Conservation (phyloP, 2,888 invertebrate species). For the Catocala sponsa region DNA sequence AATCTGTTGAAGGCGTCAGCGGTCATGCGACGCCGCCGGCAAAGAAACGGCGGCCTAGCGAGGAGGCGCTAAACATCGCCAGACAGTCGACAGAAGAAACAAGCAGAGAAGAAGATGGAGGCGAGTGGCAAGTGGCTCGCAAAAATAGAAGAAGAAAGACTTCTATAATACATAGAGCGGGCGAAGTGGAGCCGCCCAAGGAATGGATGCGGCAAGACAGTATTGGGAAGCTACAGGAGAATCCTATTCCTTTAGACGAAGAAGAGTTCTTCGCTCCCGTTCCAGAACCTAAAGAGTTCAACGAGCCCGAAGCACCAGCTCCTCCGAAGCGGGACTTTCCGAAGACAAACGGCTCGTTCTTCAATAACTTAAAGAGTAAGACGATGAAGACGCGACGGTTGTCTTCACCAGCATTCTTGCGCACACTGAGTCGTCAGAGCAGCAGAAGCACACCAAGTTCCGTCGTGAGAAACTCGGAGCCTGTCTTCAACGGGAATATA, state of each 20-base stretch:
- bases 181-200: conserved; percentile 74
- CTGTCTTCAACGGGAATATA: conserved; percentile 76
- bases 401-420: conserved; percentile 89
- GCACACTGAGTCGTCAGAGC: conserved; percentile 86
- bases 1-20: conserved; percentile 90
- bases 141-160: conserved; percentile 85
- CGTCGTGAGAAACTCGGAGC: conserved; percentile 69
- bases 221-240: conserved; percentile 79
- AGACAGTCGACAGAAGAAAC: conserved; percentile 88
- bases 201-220: conserved; percentile 72
- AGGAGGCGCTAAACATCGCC: conserved; percentile 90
- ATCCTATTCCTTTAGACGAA: conserved; percentile 87
- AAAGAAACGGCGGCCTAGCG: conserved; percentile 91
- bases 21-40: conserved; percentile 85
- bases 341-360: conserved; percentile 83
- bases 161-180: conserved; percentile 73
- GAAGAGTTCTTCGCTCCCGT: conserved; percentile 86
- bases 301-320: conserved; percentile 54
- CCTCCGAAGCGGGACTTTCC: conserved; percentile 69
- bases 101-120: conserved; percentile 78
- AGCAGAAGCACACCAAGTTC: conserved; percentile 79
- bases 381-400: conserved; percentile 85
- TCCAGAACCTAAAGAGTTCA: conserved; percentile 79
- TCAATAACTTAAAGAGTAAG: conserved; percentile 81
- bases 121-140: conserved; percentile 81